Evolutionary conservation across 2,888 invertebrate species (phyloP).

Genomic region (Spicauda simplicius): DNA sequence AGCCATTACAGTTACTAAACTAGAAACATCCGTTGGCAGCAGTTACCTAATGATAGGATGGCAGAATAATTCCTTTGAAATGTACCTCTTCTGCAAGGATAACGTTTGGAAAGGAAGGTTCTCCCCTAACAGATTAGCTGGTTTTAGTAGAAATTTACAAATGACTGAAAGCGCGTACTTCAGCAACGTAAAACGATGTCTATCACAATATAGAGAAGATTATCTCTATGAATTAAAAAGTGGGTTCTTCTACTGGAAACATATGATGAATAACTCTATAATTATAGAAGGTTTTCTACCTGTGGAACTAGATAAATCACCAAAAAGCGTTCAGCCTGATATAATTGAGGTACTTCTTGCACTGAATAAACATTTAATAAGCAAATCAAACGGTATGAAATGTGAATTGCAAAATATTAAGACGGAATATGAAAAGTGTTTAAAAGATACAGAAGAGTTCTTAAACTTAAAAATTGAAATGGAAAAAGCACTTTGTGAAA

Average conservation of each 20-base stretch:
- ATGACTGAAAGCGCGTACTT: slow-evolving; percentile 57
- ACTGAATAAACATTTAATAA: slow-evolving; percentile 58
- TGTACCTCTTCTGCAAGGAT: slow-evolving; percentile 58
- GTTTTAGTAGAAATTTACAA: slow-evolving; percentile 65
- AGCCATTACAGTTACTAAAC: slow-evolving; percentile 61
- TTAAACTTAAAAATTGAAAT: slow-evolving; percentile 67
- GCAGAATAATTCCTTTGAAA: slow-evolving; percentile 64
- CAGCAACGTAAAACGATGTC: slow-evolving; percentile 53
- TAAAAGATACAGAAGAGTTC: slow-evolving; percentile 69
- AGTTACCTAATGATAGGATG: slow-evolving; percentile 64
- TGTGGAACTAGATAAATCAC: slow-evolving; percentile 54
- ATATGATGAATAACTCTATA: slow-evolving; percentile 50
- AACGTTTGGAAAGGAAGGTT: slow-evolving; percentile 66
- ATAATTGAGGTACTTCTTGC: slow-evolving; percentile 61
- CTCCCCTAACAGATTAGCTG: slow-evolving; percentile 60
- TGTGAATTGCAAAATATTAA: slow-evolving; percentile 52
- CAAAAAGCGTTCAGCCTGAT: slow-evolving; percentile 53
- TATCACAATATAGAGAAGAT: slow-evolving; percentile 56
- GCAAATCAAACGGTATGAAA: slow-evolving; percentile 51
- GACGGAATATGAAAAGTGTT: slow-evolving; percentile 61
- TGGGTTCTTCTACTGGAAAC: slow-evolving; percentile 73
- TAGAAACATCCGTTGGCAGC: slow-evolving; percentile 50
- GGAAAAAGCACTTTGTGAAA: slow-evolving; percentile 65
- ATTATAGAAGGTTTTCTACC: slow-evolving; percentile 70
- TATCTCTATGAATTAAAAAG: slow-evolving; percentile 65